Percentiles rank a stretch among this genome's conserved stretches.
These are phyloP conservation scores for Drosophila pandora DNA, from an alignment of 1,140 invertebrate genomes.

Conservation along the genomic window DNA sequence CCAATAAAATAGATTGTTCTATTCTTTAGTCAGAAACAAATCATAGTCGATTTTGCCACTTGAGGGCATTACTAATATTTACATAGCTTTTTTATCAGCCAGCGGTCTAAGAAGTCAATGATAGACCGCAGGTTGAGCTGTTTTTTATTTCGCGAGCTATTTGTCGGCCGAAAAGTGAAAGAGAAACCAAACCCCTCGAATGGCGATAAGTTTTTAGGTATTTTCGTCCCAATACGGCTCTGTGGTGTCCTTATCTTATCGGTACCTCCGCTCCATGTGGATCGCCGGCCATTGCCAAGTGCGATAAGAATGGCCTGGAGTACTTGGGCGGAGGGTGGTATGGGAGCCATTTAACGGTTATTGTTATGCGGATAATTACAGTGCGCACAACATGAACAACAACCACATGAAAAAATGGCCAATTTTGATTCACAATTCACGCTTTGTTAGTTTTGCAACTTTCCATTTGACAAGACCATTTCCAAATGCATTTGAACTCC, in stretches of 20 bases:
- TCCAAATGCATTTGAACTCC: slow-evolving; percentile 64
- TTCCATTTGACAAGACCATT: slow-evolving; percentile 79
- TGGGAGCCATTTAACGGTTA: slow-evolving; percentile 24
- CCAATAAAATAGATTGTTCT: no score
- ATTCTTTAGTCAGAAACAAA: not conserved
- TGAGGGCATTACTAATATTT: slow-evolving; percentile 21
- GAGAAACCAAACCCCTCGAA: slow-evolving; percentile 31
- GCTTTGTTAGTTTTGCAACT: slow-evolving; percentile 75
- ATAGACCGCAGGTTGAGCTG: slow-evolving; percentile 2
- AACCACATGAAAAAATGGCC: slow-evolving; percentile 24
- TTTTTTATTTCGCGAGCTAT: slow-evolving; percentile 27
- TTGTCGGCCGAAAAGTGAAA: slow-evolving; percentile 21
- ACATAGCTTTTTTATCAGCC: slow-evolving; percentile 20
- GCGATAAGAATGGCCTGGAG: slow-evolving; percentile 45
- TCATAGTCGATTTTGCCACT: not conserved
- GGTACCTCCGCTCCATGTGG: slow-evolving; percentile 22
- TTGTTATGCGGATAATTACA: slow-evolving; percentile 54
- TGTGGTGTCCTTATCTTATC: slow-evolving; percentile 41
- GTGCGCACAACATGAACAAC: slow-evolving; percentile 29
- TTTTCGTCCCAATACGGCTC: slow-evolving; percentile 4
- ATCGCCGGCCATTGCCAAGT: slow-evolving; percentile 35
- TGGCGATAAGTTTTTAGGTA: slow-evolving; percentile 12
- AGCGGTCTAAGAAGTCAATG: slow-evolving; percentile 5
- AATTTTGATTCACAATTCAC: slow-evolving; percentile 71
- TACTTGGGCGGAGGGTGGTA: slow-evolving; percentile 11